Evolutionary conservation across 1,140 invertebrate species (phyloP), one percentile per base, ranked within the genome.

Genomic region (Scylla paramamosain): DNA sequence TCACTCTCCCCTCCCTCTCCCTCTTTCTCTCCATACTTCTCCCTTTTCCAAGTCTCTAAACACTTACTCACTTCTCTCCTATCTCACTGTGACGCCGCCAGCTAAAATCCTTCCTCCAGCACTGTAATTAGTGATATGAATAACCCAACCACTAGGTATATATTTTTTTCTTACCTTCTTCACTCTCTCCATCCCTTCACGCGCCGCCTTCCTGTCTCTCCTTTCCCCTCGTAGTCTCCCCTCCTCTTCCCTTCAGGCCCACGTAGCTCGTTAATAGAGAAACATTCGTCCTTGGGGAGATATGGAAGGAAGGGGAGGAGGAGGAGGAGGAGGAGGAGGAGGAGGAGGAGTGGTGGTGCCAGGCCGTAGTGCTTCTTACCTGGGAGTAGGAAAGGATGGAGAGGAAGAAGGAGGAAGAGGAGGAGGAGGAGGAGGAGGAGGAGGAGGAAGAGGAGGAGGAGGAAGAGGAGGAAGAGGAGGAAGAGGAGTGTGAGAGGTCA

Each of bases 121-220:
- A 91, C 89, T 10, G 31, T 59, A 91, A 28, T 59, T 59, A 91
- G 28, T n/a, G 29, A 77, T 77, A 77, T 77, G 67, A 77, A 77
- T n/a, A 77, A 7, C 20, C 67, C 14, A 6, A 3, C 45, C 31
- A 14, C 45, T 39, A 86, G 28, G 88, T 89, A 48, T 39, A 46
- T 20, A 8, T 14, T 87, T 46, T 32, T 28, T 87, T 87, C n/a
- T 10, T n/a, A n/a, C 29, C 31, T 46, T 87, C n/a, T 25, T 46
- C 31, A 87, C 86, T 28, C 45, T 32, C 45, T n/a, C 20, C 67
- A 77, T 32, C 45, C 86, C 86, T 46, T 28, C 87, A 89, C 10
- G 8, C 87, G n/a, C 31, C 7, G 28, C 32, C 87, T 89, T 48
- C 46, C 87, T 7, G 4, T 48, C 10, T 48, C 39, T 16, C 20